Conservation (phyloP, 2,888 invertebrate genomes). For the Octodonta nipae region DNA sequence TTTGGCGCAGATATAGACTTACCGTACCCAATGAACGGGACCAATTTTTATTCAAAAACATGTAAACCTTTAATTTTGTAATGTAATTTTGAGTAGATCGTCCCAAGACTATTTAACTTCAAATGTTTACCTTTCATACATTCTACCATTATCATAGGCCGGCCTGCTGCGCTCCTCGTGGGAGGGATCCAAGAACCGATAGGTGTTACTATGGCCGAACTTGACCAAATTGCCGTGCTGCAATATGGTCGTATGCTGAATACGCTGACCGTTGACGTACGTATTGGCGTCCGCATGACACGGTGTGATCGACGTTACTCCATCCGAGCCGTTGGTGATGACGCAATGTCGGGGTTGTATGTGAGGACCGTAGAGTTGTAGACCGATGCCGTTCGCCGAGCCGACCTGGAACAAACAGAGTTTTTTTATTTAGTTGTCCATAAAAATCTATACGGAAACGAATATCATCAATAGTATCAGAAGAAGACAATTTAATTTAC, state of each 20-base stretch:
- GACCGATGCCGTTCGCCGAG: conserved; percentile 62
- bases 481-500: no score
- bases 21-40: no score
- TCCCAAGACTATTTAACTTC: no score
- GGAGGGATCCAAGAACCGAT: conserved; percentile 71
- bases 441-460: no score
- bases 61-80: no score
- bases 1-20: no score
- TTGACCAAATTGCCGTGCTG: conserved; percentile 74
- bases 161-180: conserved; percentile 69
- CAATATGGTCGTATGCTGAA: conserved; percentile 82
- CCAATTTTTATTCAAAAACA: no score
- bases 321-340: conserved; percentile 79
- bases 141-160: conserved; percentile 37
- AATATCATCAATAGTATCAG: no score
- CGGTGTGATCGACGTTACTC: conserved; percentile 87
- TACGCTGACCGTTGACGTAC: conserved; percentile 84
- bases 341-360: conserved; percentile 92
- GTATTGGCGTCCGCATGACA: conserved; percentile 86
- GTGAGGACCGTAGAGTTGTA: conserved; percentile 77
- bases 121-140: no score
- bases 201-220: conserved; percentile 76
- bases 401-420: conserved; percentile 41
- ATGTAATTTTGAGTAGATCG: no score
- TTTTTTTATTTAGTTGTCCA: no score